phyloP scores from a whole-genome alignment of 2,888 invertebrate genomes.

The Tenthredo scrophulariae region DNA sequence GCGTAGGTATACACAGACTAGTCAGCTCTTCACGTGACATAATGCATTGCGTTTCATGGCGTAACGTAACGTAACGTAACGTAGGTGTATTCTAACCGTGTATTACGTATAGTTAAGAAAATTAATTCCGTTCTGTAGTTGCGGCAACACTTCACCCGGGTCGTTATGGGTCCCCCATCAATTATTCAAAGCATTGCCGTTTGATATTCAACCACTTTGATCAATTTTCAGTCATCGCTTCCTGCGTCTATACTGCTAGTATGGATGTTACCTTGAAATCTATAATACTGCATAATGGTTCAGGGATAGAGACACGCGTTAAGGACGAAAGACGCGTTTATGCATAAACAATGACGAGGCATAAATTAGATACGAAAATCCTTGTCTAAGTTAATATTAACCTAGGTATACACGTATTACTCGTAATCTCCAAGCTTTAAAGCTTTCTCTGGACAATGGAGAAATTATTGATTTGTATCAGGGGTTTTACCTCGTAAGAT shows the following conservation, averaged over 20 bases:
- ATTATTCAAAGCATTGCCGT: slow-evolving; percentile 40
- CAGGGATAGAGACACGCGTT: not conserved
- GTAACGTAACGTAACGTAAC: not conserved
- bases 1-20: not conserved
- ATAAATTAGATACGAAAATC: not conserved
- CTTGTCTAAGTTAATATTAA: not conserved
- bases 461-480: not conserved
- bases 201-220: slow-evolving; percentile 37
- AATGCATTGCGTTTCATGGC: not conserved
- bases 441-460: not conserved
- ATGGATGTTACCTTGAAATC: not conserved
- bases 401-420: not conserved
- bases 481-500: too few relatives aligned
- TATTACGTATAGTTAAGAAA: not conserved
- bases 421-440: not conserved
- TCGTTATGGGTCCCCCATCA: slow-evolving; percentile 1
- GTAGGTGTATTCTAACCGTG: not conserved
- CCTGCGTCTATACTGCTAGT: not conserved
- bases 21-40: not conserved
- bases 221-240: slow-evolving; percentile 33
- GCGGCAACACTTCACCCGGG: not conserved
- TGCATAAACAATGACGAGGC: not conserved
- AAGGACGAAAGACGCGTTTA: not conserved
- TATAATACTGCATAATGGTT: not conserved
- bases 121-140: slow-evolving; percentile 18